phyloP scores from a whole-genome alignment of 2,113 vertebrate species.

The Nycticorax nycticorax region DNA sequence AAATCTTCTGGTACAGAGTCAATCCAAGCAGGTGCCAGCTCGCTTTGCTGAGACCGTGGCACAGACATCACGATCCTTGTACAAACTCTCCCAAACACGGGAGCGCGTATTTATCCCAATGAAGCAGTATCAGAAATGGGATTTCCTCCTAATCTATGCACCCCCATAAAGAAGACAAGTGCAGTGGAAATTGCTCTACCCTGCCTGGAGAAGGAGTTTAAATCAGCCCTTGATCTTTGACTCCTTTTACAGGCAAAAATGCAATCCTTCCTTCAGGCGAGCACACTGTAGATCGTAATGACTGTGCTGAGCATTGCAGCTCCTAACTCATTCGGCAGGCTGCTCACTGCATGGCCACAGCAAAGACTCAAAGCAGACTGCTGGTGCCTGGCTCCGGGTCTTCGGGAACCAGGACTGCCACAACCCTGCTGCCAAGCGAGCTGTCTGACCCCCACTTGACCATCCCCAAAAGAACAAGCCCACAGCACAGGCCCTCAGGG shows the following conservation, averaged over 20 bases:
- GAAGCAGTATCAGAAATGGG: neutral
- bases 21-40: neutral
- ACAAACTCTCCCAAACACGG: neutral
- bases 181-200: neutral
- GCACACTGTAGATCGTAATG: neutral
- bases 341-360: neutral
- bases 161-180: neutral
- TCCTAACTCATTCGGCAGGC: neutral
- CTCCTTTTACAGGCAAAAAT: conserved; percentile 28
- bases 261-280: neutral
- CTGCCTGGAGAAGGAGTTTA: neutral
- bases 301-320: neutral
- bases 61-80: neutral
- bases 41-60: neutral
- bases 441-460: neutral
- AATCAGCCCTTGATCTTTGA: conserved; percentile 31
- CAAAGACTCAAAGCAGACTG: neutral
- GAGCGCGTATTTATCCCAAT: neutral
- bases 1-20: neutral
- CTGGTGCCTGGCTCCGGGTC: neutral
- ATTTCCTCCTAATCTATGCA: neutral
- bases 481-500: neutral
- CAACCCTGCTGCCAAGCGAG: neutral
- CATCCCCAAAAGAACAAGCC: neutral
- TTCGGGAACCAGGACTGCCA: neutral